Conservation (phyloP, 1,140 invertebrate genomes). For the Dolichoris vasculosae region DNA sequence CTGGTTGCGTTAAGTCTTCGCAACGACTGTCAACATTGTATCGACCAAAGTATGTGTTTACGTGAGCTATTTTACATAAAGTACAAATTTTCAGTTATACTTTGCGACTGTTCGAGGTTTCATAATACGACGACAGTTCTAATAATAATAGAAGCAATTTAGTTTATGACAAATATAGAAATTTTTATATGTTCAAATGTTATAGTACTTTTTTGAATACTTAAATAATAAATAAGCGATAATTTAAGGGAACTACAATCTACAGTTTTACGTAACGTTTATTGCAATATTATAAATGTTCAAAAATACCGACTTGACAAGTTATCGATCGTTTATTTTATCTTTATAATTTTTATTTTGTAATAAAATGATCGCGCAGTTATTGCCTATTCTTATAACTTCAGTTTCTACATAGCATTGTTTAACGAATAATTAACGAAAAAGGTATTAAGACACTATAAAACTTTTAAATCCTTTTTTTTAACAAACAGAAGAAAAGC, state of each 20-base stretch:
- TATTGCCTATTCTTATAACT: neutral
- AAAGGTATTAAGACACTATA: neutral
- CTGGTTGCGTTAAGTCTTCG: neutral
- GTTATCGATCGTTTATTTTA: neutral
- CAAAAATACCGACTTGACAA: neutral
- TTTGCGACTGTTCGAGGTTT: constrained; percentile 2
- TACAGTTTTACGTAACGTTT: neutral
- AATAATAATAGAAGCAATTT: neutral
- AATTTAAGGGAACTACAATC: neutral
- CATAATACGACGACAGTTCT: neutral
- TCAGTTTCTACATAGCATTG: neutral
- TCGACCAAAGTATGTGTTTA: neutral
- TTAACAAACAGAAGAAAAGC: neutral
- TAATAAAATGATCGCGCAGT: neutral
- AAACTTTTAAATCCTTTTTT: neutral
- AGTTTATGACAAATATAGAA: neutral
- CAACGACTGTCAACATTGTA: neutral
- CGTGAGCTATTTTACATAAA: neutral
- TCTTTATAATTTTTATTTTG: neutral
- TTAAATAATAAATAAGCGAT: neutral
- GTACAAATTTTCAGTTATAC: neutral
- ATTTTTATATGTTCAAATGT: neutral
- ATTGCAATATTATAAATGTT: neutral
- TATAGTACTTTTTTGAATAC: neutral
- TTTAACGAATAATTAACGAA: neutral